Conservation (phyloP, 2,797 vertebrate species). For the Periophthalmus magnuspinnatus region DNA sequence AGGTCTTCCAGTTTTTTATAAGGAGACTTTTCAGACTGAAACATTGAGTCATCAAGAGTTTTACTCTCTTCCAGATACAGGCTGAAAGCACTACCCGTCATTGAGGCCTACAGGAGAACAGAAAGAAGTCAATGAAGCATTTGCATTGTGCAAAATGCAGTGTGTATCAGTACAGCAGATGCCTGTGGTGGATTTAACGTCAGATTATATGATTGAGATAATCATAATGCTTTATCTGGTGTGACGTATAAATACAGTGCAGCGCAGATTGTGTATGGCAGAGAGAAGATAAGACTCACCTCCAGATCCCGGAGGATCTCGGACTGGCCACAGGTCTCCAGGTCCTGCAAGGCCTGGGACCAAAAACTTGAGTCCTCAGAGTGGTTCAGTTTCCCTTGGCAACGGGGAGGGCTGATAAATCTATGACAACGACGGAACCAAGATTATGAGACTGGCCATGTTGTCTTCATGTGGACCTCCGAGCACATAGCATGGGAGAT, state of each 20-base stretch:
- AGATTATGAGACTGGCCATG: slow-evolving; percentile 83
- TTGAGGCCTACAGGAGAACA: slow-evolving; percentile 84
- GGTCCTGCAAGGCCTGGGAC: slow-evolving; percentile 96
- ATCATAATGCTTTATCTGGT: slow-evolving; percentile 64
- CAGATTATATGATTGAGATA: slow-evolving; percentile 65
- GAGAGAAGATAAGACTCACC: slow-evolving; percentile 73
- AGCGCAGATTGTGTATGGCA: slow-evolving; percentile 43
- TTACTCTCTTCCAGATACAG: slow-evolving; percentile 84
- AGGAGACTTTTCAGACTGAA: slow-evolving; percentile 58
- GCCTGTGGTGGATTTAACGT: slow-evolving; percentile 60
- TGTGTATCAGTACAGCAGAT: slow-evolving; percentile 43
- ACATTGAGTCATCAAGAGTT: slow-evolving; percentile 62
- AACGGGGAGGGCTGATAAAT: slow-evolving; percentile 86
- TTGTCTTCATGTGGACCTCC: slow-evolving; percentile 49
- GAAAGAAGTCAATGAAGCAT: slow-evolving; percentile 7
- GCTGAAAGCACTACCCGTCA: slow-evolving; percentile 87
- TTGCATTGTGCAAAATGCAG: slow-evolving; percentile 14
- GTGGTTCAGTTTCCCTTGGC: slow-evolving; percentile 84
- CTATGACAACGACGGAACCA: slow-evolving; percentile 97
- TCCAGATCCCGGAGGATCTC: slow-evolving; percentile 97
- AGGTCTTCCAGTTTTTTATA: slow-evolving; percentile 47
- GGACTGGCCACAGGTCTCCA: slow-evolving; percentile 97
- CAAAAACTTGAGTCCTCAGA: slow-evolving; percentile 88
- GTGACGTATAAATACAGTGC: slow-evolving; percentile 61
- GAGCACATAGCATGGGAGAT: slow-evolving; percentile 76